A percentile compares a stretch with the other conserved stretches of the same genome.
These are phyloP conservation scores for Neotragus pygmaeus DNA, from an alignment of 2,113 vertebrate genomes.

Conservation along the genomic window DNA sequence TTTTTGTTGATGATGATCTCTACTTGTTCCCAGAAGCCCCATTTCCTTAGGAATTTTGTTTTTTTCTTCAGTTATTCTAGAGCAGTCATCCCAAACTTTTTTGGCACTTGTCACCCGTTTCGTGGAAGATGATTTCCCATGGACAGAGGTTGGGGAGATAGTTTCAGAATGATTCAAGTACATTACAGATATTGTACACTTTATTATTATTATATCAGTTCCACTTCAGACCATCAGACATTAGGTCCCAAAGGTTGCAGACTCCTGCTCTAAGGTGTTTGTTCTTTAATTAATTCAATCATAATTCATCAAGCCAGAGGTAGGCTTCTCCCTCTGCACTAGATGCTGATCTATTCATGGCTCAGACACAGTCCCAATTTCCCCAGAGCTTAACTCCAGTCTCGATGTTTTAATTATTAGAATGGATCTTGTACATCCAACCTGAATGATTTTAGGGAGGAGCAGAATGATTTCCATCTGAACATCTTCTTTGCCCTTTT, in stretches of 20 bases:
- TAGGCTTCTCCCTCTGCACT: not conserved
- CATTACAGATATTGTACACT: not conserved
- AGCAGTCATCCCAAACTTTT: not conserved
- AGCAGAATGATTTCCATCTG: not conserved
- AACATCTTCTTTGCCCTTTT: not conserved
- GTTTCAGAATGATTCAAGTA: not conserved
- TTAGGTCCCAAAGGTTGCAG: not conserved
- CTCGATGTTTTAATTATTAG: not conserved
- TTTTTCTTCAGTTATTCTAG: not conserved
- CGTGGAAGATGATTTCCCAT: not conserved
- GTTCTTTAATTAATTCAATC: not conserved
- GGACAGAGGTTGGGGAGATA: not conserved
- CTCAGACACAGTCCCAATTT: not conserved
- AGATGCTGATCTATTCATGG: not conserved
- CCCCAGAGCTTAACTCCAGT: not conserved
- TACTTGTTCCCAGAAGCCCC: not conserved
- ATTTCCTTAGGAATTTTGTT: not conserved
- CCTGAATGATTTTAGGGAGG: not conserved
- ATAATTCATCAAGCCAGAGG: not conserved
- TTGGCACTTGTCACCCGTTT: not conserved
- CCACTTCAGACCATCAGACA: not conserved
- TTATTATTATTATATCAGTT: not conserved
- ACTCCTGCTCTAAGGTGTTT: not conserved
- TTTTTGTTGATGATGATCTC: not conserved
- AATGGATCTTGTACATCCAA: not conserved